These are phyloP conservation scores for Mycalesis mineus DNA, from an alignment of 2,888 invertebrate species.

Conservation along the genomic window DNA sequence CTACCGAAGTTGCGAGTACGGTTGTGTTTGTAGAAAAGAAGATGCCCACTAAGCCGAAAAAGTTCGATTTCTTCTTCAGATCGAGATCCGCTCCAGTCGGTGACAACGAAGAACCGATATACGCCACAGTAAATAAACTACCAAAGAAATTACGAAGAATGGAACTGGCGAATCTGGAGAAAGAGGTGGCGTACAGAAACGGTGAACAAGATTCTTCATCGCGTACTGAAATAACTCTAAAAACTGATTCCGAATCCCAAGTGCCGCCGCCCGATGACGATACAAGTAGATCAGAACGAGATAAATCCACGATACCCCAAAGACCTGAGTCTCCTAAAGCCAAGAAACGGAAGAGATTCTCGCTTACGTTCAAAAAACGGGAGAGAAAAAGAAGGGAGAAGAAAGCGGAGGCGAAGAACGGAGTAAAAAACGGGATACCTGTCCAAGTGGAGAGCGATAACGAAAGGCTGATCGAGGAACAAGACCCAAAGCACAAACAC, in stretches of 20 bases:
- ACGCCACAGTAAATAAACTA: slow-evolving; percentile 73
- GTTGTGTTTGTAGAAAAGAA: slow-evolving; percentile 72
- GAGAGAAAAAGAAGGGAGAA: slow-evolving; percentile 69
- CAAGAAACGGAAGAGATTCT: slow-evolving; percentile 70
- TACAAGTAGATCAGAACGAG: slow-evolving; percentile 68
- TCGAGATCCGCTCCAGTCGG: slow-evolving; percentile 74
- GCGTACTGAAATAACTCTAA: slow-evolving; percentile 61
- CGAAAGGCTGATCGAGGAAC: slow-evolving; percentile 66
- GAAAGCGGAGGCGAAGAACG: slow-evolving; percentile 62
- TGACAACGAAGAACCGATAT: slow-evolving; percentile 71
- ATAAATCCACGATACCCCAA: slow-evolving; percentile 60
- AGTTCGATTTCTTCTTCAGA: slow-evolving; percentile 71
- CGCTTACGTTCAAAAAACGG: slow-evolving; percentile 68
- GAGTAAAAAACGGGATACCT: slow-evolving; percentile 55
- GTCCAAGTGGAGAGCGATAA: slow-evolving; percentile 63
- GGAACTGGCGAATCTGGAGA: slow-evolving; percentile 70
- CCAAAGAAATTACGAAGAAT: slow-evolving; percentile 70
- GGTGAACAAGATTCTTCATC: slow-evolving; percentile 65
- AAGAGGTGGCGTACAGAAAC: slow-evolving; percentile 67
- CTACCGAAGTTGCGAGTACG: slow-evolving; percentile 74
- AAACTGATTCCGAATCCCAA: slow-evolving; percentile 68
- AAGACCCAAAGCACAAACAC: slow-evolving; percentile 57
- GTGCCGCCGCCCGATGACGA: slow-evolving; percentile 64
- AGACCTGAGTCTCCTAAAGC: slow-evolving; percentile 68
- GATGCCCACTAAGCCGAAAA: slow-evolving; percentile 68